phyloP scores from a whole-genome alignment of 2,797 vertebrate genomes.

The Cyprinodon diabolis region DNA sequence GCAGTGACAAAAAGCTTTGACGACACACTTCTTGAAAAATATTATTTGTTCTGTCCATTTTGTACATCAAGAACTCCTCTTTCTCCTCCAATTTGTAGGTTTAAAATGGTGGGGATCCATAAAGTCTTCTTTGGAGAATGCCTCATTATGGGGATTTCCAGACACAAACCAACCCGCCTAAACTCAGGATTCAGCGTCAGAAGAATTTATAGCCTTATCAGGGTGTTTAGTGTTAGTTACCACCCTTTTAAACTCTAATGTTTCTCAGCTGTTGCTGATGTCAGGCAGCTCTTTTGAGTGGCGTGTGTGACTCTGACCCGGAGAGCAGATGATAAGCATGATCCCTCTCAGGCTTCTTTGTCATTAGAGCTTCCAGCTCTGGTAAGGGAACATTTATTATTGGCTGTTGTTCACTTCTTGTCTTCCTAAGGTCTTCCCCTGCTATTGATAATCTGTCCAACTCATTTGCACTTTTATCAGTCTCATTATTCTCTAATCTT shows the following conservation, averaged over 20 bases:
- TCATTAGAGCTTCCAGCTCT: conserved; percentile 7
- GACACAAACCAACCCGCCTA: conserved; percentile 28
- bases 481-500: background rate
- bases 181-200: conserved; percentile 43
- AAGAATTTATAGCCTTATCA: conserved; percentile 59
- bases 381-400: conserved; percentile 24
- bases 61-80: conserved; percentile 2
- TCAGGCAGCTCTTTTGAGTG: conserved; percentile 39
- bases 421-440: background rate
- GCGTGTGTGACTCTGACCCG: conserved; percentile 42
- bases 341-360: conserved; percentile 28
- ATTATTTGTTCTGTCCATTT: conserved; percentile 31
- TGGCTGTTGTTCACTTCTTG: conserved; percentile 21
- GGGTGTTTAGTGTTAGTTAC: conserved; percentile 60
- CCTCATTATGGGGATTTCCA: conserved; percentile 15
- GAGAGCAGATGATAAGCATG: conserved; percentile 44
- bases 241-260: conserved; percentile 51
- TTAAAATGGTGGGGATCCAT: conserved; percentile 14
- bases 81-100: conserved; percentile 13
- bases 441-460: conserved; percentile 5
- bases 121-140: conserved; percentile 23
- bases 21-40: conserved; percentile 50
- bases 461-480: conserved; percentile 1
- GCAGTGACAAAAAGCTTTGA: conserved; percentile 41
- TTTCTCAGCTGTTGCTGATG: conserved; percentile 48